Evolutionary conservation across 2,113 vertebrate species (phyloP), one percentile per base, ranked within the genome.

Genomic region (Oncorhynchus tshawytscha): DNA sequence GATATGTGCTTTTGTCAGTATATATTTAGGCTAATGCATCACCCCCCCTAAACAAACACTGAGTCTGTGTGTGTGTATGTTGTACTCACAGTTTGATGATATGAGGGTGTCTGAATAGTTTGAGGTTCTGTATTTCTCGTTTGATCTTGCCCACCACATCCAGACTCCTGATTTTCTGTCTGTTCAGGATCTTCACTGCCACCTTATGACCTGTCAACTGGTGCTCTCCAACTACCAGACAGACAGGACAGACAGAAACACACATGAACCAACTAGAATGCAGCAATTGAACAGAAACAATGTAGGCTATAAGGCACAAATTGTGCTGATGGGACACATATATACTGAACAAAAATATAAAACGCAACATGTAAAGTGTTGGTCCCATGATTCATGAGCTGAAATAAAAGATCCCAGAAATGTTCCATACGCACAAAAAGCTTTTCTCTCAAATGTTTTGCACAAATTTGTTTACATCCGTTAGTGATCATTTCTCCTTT

Each of bases 121-220:
- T 99, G 64, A 99, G 94, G 87, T 99, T 99, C 88, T 99, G 98
- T 81, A 99, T 99, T 92, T 99, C 98, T 66, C 96, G 87, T 83
- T 99, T 99, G 91, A 99, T 99, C 92, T 99, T 99, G 72, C 97
- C 97, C 78, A 99, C 98, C 79, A 99, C 98, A 92, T 99, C 98
- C 68, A 99, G 95, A 82, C 96, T 99, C 79, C 98, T 97, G 87
- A 99, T 97, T 93, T 95, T 98, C 93, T 99, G 98, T 80, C 98
- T 94, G 88, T 99, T 99, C 72, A 99, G 92, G 85, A 99, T 99
- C 93, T 99, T 99, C 67, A 99, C 98, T 2, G 98, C 98, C 59
- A 99, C 98, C 91, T 99, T 99, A 84, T 99, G 97, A 71, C 98
- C 96, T 0, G 97, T 99, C 85, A 99, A 82, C 91, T 98, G 97